Evolutionary conservation across 2,797 vertebrate species (phyloP), one percentile per base, ranked within the genome.

Genomic region (Gouania willdenowi): DNA sequence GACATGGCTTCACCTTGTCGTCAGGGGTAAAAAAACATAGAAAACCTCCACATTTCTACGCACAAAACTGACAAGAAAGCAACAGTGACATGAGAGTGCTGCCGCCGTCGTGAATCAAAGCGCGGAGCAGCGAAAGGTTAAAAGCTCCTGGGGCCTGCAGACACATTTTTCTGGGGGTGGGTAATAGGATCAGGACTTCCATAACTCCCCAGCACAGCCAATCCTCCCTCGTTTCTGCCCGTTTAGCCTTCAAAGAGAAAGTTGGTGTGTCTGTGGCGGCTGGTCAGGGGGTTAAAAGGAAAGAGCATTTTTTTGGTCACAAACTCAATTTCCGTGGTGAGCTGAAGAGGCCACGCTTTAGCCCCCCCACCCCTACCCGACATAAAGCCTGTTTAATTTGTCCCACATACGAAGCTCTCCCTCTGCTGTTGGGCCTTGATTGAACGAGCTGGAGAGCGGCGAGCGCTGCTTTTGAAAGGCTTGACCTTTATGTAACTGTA

Each of bases 281-380:
- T 45, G 82, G 79, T 83, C 79, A 68, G 63, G 71, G 78, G 77
- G 75, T 79, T 77, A 80, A 73, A 75, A 75, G 68, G 72, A 79
- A 79, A 81, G 83, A 76, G 75, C 72, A 78, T 87, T 87, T 86
- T 87, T 86, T 74, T 59, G 60, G 71, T 81, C 74, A 58, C 81
- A 87, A 88, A 87, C 86, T 88, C 84, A 83, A 87, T 90, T 89
- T 88, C 81, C 81, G 72, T 75, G 80, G 83, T 84, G 83, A 86
- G 71, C 79, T 84, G 66, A 71, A 81, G 76, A 86, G 81, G 82
- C 79, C 79, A 71, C 39, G 66, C 71, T 75, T 82, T 75, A 72
- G 86, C 78, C 81, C 53, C 65, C 68, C 11, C 51, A 75, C 61
- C 62, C 78, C 81, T 53, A 65, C 68, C 11, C 51, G 75, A 61